These are phyloP conservation scores for Pseudocheirus occidentalis DNA, from an alignment of 2,797 vertebrate genomes.

Conservation along the genomic window DNA sequence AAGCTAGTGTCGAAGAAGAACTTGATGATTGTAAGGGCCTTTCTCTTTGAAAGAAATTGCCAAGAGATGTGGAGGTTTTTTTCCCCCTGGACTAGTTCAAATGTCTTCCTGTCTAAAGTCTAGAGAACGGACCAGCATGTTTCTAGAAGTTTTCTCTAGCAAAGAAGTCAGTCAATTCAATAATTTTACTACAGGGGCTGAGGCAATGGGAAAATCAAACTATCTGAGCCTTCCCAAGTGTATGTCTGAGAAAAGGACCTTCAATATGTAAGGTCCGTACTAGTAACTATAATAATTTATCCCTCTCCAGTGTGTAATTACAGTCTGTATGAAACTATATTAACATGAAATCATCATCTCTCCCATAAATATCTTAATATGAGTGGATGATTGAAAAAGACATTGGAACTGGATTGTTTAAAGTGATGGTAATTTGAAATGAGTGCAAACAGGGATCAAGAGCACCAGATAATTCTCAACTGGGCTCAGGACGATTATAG, in stretches of 20 bases:
- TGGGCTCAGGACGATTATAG: conserved; percentile 62
- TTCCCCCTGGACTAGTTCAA: neutral
- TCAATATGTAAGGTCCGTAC: conserved; percentile 30
- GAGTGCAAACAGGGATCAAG: conserved; percentile 76
- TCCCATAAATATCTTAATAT: conserved; percentile 68
- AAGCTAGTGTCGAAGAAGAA: neutral
- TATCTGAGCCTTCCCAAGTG: conserved; percentile 37
- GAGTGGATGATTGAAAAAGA: conserved; percentile 71
- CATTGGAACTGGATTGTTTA: conserved; percentile 75
- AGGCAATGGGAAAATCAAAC: neutral
- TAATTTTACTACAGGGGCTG: neutral
- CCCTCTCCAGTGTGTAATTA: conserved; percentile 47
- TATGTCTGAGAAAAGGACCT: conserved; percentile 51
- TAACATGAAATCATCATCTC: conserved; percentile 65
- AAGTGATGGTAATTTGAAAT: conserved; percentile 70
- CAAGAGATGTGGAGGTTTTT: neutral
- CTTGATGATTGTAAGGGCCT: neutral
- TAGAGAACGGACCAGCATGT: neutral
- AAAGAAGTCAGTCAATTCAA: neutral
- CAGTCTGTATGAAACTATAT: conserved; percentile 41
- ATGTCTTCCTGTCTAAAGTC: neutral
- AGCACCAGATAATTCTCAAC: conserved; percentile 75
- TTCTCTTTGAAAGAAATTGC: neutral
- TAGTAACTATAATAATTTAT: conserved; percentile 48
- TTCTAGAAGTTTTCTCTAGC: neutral